Percentiles rank a stretch among this genome's conserved stretches.
Evolutionary conservation across 2,797 vertebrate genomes (phyloP).

Genomic region (Varecia variegata): DNA sequence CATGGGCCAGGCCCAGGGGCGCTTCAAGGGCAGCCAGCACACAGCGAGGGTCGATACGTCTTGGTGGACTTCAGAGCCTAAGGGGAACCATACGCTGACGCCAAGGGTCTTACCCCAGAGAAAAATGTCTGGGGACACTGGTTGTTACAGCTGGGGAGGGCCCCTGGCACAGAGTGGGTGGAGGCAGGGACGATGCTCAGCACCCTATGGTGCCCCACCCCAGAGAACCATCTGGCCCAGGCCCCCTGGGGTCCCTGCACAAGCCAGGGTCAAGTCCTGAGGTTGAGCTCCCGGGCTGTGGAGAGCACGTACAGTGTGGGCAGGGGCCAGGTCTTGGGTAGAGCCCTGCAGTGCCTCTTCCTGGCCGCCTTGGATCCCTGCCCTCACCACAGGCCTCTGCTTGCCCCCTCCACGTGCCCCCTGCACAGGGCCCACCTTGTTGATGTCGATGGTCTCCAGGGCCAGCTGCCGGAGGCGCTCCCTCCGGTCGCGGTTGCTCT

Average conservation of each 20-base stretch:
- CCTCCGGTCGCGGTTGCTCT: constrained; percentile 95
- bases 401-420: background rate
- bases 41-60: fast-evolving
- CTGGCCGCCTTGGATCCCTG: background rate
- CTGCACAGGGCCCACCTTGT: constrained; percentile 85
- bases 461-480: constrained; percentile 95
- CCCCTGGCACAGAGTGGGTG: background rate
- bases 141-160: background rate
- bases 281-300: no score
- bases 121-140: background rate
- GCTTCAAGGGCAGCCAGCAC: no score
- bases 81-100: background rate
- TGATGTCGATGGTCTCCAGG: constrained; percentile 97
- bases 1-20: background rate
- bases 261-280: background rate
- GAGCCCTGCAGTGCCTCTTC: background rate
- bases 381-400: background rate
- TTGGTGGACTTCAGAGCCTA: background rate
- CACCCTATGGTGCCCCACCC: background rate
- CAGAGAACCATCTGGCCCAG: background rate
- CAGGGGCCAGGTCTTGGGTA: background rate
- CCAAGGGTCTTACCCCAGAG: background rate
- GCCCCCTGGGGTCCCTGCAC: no score
- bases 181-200: background rate
- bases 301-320: no score